These are phyloP conservation scores for Mesaphorura yosii DNA, from an alignment of 1,140 invertebrate genomes.

Conservation along the genomic window DNA sequence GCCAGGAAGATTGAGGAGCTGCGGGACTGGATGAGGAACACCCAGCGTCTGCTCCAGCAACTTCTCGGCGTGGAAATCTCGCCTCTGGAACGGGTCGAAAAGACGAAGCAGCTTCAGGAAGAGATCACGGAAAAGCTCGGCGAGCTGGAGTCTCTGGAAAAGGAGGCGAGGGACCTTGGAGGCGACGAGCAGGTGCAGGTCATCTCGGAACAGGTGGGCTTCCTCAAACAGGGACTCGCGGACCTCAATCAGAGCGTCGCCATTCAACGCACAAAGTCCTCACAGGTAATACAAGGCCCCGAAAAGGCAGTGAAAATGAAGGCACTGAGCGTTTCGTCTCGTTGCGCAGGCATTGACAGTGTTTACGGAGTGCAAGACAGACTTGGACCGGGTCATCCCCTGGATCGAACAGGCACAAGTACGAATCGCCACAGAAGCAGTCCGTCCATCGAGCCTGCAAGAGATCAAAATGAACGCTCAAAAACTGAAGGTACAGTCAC, in stretches of 20 bases:
- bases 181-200: conserved; percentile 25
- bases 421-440: conserved; percentile 49
- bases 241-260: conserved; percentile 17
- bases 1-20: conserved; percentile 41
- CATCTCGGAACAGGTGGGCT: conserved; percentile 26
- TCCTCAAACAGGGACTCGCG: conserved; percentile 27
- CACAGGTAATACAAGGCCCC: conserved; percentile 50
- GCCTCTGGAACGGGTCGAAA: conserved; percentile 61
- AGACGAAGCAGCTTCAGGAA: conserved; percentile 54
- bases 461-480: conserved; percentile 54
- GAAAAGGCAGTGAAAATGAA: conserved; percentile 42
- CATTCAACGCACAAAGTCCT: conserved; percentile 47
- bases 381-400: conserved; percentile 65
- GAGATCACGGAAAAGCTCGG: conserved; percentile 59
- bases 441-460: conserved; percentile 49
- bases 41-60: conserved; percentile 60
- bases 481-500: neutral
- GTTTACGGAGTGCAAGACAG: conserved; percentile 73
- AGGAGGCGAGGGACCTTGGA: conserved; percentile 57
- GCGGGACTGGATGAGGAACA: conserved; percentile 43
- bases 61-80: conserved; percentile 56
- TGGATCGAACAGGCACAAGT: conserved; percentile 78
- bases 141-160: conserved; percentile 56
- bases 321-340: no score
- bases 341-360: conserved; percentile 33